Percentiles rank a stretch among this genome's conserved stretches.
These are phyloP conservation scores for Fregetta grallaria DNA, from an alignment of 2,113 vertebrate genomes.

Conservation along the genomic window DNA sequence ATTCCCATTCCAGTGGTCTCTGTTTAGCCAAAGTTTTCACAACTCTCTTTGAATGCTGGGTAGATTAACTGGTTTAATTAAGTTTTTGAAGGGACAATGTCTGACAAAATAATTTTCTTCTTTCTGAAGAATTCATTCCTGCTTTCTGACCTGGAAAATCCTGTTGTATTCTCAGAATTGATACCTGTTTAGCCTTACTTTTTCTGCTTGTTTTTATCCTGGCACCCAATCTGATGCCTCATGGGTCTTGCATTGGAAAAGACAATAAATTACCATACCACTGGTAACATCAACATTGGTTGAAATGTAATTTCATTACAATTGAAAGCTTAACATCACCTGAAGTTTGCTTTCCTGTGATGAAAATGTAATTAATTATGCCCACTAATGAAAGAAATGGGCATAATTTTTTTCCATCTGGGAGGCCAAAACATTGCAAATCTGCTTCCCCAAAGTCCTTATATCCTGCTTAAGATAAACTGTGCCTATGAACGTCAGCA, in stretches of 20 bases:
- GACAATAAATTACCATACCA: background rate
- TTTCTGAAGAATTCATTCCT: background rate
- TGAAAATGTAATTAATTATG: background rate
- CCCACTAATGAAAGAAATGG: background rate
- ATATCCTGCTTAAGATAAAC: background rate
- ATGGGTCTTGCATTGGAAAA: background rate
- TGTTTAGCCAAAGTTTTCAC: background rate
- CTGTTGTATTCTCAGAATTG: background rate
- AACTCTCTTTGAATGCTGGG: background rate
- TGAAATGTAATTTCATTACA: background rate
- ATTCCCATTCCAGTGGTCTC: background rate
- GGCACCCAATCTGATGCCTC: background rate
- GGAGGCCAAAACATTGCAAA: background rate
- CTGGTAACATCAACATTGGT: background rate
- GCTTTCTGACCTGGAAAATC: background rate
- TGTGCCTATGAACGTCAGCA: background rate
- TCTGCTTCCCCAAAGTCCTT: background rate
- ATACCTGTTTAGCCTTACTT: background rate
- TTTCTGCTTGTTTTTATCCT: background rate
- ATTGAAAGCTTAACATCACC: background rate
- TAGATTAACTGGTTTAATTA: background rate
- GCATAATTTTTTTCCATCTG: background rate
- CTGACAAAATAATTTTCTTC: background rate
- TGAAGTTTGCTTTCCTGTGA: background rate
- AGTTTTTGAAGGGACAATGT: background rate